These are phyloP conservation scores for Ptiloglossa arizonensis DNA, from an alignment of 1,140 invertebrate genomes.

Conservation along the genomic window DNA sequence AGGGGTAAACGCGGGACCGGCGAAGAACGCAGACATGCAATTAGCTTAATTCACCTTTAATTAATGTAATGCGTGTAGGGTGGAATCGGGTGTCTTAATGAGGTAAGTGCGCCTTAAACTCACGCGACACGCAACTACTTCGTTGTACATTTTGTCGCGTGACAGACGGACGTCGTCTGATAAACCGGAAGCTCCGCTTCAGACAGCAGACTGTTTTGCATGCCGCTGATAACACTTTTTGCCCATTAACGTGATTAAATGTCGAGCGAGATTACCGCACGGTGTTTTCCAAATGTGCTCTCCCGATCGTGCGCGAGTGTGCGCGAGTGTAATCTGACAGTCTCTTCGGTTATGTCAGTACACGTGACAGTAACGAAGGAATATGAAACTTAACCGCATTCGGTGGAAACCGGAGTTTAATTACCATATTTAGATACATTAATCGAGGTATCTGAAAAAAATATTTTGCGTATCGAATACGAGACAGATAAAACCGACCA, in stretches of 20 bases:
- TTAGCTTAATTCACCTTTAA: conserved; percentile 70
- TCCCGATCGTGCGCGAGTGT: too few species aligned
- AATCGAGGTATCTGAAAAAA: too few species aligned
- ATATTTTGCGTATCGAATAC: too few species aligned
- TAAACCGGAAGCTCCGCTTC: conserved; percentile 62
- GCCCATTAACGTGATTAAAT: conserved; percentile 77
- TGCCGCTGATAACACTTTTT: conserved; percentile 73
- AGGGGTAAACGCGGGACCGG: conserved; percentile 40
- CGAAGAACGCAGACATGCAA: conserved; percentile 53
- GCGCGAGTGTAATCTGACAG: not conserved
- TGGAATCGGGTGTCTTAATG: conserved; percentile 63
- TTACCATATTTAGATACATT: too few species aligned
- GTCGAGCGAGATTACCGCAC: conserved; percentile 56
- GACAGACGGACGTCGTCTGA: conserved; percentile 57
- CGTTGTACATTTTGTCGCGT: conserved; percentile 66
- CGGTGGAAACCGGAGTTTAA: not conserved
- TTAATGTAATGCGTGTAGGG: conserved; percentile 69
- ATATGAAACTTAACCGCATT: conserved; percentile 23
- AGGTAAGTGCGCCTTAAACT: conserved; percentile 65
- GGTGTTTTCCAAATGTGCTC: conserved; percentile 53
- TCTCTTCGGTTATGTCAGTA: too few species aligned
- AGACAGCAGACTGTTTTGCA: conserved; percentile 67
- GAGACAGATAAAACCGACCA: too few species aligned
- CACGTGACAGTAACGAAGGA: conserved; percentile 25
- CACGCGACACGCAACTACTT: conserved; percentile 59